Conservation (phyloP, 1,140 invertebrate species). For the Drosophila nebulosa region DNA sequence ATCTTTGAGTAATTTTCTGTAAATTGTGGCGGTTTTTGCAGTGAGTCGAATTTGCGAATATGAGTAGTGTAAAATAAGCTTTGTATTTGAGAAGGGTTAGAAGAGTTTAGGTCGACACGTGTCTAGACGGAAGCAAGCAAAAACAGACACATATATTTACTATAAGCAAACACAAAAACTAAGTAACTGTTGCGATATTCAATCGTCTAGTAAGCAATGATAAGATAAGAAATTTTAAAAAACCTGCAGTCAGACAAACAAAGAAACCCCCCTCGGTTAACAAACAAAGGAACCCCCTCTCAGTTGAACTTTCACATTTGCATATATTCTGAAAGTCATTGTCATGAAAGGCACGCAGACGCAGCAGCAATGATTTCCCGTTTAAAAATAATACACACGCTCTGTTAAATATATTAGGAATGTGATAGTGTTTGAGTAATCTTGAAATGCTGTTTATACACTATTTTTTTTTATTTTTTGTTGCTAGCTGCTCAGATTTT, state of each 20-base stretch:
- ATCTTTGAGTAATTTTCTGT: background rate
- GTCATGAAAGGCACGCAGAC: background rate
- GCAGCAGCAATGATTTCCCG: background rate
- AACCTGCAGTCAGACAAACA: too few relatives aligned
- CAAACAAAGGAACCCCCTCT: background rate
- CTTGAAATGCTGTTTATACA: background rate
- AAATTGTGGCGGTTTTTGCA: too few relatives aligned
- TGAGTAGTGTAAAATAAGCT: background rate
- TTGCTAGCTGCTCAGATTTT: constrained; percentile 13
- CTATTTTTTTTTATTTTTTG: constrained; percentile 45
- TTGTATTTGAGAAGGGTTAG: background rate
- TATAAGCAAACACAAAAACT: too few relatives aligned
- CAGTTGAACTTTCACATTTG: background rate
- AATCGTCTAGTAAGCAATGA: background rate
- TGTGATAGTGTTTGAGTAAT: background rate
- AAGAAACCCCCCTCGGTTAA: background rate
- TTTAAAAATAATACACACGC: background rate
- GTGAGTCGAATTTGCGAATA: too few relatives aligned
- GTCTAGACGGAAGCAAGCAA: background rate
- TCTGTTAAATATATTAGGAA: background rate
- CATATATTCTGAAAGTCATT: background rate
- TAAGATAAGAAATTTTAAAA: background rate
- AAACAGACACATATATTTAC: too few relatives aligned
- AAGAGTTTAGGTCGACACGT: background rate
- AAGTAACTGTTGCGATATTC: too few relatives aligned